These are phyloP conservation scores for Periphyllus acericola DNA, from an alignment of 2,888 invertebrate genomes.

Conservation along the genomic window DNA sequence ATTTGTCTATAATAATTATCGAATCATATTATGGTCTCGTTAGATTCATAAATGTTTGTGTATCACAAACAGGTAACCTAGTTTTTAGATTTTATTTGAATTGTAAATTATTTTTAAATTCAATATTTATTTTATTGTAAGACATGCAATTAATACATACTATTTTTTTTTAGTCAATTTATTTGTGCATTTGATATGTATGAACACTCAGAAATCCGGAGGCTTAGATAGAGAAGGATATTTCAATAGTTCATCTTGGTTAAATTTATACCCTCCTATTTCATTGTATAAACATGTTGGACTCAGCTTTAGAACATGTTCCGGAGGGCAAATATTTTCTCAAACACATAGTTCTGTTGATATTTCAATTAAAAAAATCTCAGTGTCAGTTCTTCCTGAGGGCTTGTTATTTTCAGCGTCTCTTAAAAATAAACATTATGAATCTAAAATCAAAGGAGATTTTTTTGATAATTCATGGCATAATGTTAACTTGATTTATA, in stretches of 20 bases:
- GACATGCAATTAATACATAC: neutral
- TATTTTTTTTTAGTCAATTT: slow-evolving; percentile 40
- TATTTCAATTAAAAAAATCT: slow-evolving; percentile 65
- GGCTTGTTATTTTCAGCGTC: slow-evolving; percentile 70
- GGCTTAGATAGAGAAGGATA: slow-evolving; percentile 75
- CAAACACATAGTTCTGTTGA: slow-evolving; percentile 67
- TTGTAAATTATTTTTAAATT: neutral
- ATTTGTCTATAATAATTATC: neutral
- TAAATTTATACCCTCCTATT: slow-evolving; percentile 78
- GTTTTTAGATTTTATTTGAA: no score
- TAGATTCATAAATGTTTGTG: neutral
- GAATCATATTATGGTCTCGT: neutral
- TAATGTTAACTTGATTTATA: slow-evolving; percentile 76
- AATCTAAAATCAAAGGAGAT: slow-evolving; percentile 75
- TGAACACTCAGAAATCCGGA: slow-evolving; percentile 42
- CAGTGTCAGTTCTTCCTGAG: slow-evolving; percentile 68
- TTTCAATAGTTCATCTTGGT: slow-evolving; percentile 83
- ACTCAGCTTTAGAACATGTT: slow-evolving; percentile 83
- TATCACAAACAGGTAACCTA: neutral
- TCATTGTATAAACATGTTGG: slow-evolving; percentile 84
- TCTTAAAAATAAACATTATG: slow-evolving; percentile 68
- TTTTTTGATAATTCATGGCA: slow-evolving; percentile 87
- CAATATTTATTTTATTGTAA: neutral
- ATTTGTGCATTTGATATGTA: slow-evolving; percentile 46
- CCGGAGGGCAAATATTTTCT: slow-evolving; percentile 70